Evolutionary conservation across 2,888 invertebrate genomes (phyloP), one percentile per base, ranked within the genome.

Genomic region (Alitta virens): DNA sequence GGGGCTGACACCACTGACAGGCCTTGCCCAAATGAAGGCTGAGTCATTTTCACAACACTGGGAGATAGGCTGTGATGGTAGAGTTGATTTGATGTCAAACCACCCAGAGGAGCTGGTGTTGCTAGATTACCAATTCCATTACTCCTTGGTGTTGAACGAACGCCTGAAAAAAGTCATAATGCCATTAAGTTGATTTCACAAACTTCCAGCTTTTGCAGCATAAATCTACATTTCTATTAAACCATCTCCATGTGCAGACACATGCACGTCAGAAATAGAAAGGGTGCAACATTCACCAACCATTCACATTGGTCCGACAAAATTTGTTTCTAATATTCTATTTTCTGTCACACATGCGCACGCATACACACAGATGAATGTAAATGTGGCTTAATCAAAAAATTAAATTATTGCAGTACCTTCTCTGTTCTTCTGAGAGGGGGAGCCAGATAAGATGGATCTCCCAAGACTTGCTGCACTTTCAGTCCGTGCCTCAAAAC

Each of bases 1-100:
- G 80, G 79, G 55, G 78, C 79, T 43, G 80, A 80, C 61, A 79
- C 77, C 63, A 80, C 78, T 60, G 79, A 79, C 60, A 79, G 71
- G 60, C 76, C 74, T 49, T 52, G 26, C 33, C 42, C 43, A 7
- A 26, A 14, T 14, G 25, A 27, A 14, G 52, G 60, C 5, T 52
- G 57, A 14, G 7, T 42, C 21, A 65, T 40, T 57, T 63, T 63
- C 42, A 60, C 49, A 23, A 63, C 49, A 27, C 25, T 52, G 2
- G 65, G 63, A 40, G 33, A 33, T 33, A 65, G 63, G 60, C 27
- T 46, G 59, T 59, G 59, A 26, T 62, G 59, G 49, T 59, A 60
- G n/a, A 38, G 49, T 2, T 38, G 23, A 5, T 49, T 40, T 52
- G 9, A n/a, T 25, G 16, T 52, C 16, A 18, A 25, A 18, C 26